Conservation (phyloP, 1,140 invertebrate genomes). For the Ylistrum balloti region DNA sequence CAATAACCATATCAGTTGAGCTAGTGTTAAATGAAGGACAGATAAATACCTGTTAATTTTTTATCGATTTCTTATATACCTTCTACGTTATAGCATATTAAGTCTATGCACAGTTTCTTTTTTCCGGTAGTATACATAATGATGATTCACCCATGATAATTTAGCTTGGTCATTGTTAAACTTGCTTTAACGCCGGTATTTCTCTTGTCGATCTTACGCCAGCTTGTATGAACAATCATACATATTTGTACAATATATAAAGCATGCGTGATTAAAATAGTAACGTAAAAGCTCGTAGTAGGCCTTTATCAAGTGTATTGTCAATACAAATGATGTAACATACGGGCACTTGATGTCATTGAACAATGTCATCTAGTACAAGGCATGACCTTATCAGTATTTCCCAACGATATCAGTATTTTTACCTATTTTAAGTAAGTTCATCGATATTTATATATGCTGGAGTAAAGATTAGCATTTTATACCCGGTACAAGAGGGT, state of each 20-base stretch:
- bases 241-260: background rate
- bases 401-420: background rate
- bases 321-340: background rate
- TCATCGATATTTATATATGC: background rate
- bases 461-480: background rate
- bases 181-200: too few relatives aligned
- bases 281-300: background rate
- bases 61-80: too few relatives aligned
- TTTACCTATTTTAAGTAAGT: background rate
- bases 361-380: background rate
- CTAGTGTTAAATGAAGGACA: too few relatives aligned
- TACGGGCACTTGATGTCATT: constrained; percentile 2
- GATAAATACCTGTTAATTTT: too few relatives aligned
- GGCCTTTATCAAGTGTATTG: background rate
- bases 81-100: too few relatives aligned
- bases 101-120: too few relatives aligned
- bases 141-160: too few relatives aligned
- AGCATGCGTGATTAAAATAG: background rate
- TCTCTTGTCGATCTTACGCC: background rate
- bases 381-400: background rate
- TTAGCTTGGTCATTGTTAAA: too few relatives aligned
- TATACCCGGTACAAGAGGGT: background rate
- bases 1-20: too few relatives aligned
- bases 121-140: too few relatives aligned
- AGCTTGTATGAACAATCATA: background rate